Base-by-base conservation (phyloP, 2,113 vertebrate genomes). In the Pardalotus punctatus region DNA sequence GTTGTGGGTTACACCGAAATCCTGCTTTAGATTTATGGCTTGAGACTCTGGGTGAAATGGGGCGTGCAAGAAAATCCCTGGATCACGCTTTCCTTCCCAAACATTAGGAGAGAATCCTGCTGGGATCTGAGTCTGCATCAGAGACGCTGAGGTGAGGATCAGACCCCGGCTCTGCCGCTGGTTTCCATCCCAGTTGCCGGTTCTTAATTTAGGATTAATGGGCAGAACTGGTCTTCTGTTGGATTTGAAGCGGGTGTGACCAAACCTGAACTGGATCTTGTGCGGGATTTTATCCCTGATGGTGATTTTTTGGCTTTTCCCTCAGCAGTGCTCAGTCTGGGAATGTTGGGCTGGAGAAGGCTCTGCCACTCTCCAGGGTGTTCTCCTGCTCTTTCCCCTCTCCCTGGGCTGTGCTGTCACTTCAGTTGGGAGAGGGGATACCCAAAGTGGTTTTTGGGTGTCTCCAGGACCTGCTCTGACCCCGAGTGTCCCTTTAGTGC, bases 401-500 rank as follows among this genome's bases (percentile, higher is more conserved):
- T 65, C 40, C 51, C 33, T 14, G 71, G 8, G 19, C 45, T n/a
- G 16, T 40, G 15, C 21, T 57, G 40, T 40, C 58, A 3, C 45
- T 12, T 29, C 20, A 54, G 20, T 6, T 20, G 11, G 48, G 18
- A 47, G 45, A 45, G 15, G 11, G 28, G 50, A 4, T 2, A 1
- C 60, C 54, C 69, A 22, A 5, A 35, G 23, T 1, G 1, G 2
- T 1, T 65, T 76, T 42, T 1, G 5, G n/a, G 23, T 17, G 5
- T 2, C 10, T 18, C 0, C 36, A 14, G 29, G 50, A 4, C 8
- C 70, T 4, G 56, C 43, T 69, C 20, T 29, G 61, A 2, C 1
- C 5, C 38, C 0, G 16, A 8, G 28, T 0, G 4, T 27, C 17
- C 70, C 4, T 14, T 3, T 0, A 3, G 21, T 0, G 14, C 56